Evolutionary conservation across 2,113 vertebrate genomes (phyloP), one percentile per base, ranked within the genome.

Genomic region (Neoarius graeffei): DNA sequence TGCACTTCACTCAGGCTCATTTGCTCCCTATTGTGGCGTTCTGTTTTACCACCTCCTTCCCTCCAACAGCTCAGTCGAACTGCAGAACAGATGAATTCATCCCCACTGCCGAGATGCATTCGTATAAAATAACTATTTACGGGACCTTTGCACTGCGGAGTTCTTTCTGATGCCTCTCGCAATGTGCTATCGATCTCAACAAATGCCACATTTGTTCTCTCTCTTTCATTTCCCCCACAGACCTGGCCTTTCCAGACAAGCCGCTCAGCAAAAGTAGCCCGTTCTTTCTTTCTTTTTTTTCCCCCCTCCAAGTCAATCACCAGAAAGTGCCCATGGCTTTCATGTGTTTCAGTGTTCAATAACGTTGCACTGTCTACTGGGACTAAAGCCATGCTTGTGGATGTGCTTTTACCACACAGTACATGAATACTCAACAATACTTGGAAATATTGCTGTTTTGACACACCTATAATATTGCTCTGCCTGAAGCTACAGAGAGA

Each of bases 191-290:
- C 89, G 91, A 90, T 90, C 87, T 88, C 56, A 74, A 91, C 89
- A 91, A 92, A 92, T 91, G 89, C 82, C 91, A 92, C 69, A 89
- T 91, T 91, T 88, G 87, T 89, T 91, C 88, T 86, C 83, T 54
- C 85, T 57, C 57, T 90, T 88, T 30, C 52, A 80, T 89, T 88
- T 76, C 74, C 90, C 83, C 90, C 25, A 86, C 59, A 89, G 91
- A 85, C 82, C 74, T 88, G 88, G 85, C 90, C 88, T 90, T 92
- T 91, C 69, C 35, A 69, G 74, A 87, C 88, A 84, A 81, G 73
- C 86, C 30, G 56, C 84, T 81, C 35, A 60, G 85, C 48, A 62
- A 85, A 84, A 87, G 79, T 52, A 84, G 52, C 62, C 82, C 35
- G 50, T 84, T 79, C 56, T 7, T 54, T n/a, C 56, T 14, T 54